Conservation (phyloP, 2,888 invertebrate species). For the Idaea straminata region DNA sequence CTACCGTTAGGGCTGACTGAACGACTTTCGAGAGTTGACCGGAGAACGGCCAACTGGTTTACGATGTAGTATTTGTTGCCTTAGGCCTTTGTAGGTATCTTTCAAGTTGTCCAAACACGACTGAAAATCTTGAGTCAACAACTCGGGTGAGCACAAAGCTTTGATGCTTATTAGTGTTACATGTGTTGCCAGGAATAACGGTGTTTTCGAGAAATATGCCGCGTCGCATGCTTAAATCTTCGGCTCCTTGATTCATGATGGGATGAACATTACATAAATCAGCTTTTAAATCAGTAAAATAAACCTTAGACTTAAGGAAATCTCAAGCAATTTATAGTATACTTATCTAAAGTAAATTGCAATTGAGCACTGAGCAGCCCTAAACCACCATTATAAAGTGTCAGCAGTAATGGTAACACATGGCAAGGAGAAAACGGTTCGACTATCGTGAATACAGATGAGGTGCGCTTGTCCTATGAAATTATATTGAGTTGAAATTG, state of each 20-base stretch:
- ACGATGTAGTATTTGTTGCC: neutral
- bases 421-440: slow-evolving; percentile 48
- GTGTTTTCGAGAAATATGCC: too few species aligned
- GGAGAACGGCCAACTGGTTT: neutral
- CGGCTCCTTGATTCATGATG: neutral
- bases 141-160: too few species aligned
- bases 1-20: slow-evolving; percentile 18
- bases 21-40: neutral
- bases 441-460: slow-evolving; percentile 48
- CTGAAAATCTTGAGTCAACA: too few species aligned
- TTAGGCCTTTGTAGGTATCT: slow-evolving; percentile 18
- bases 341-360: neutral
- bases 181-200: too few species aligned
- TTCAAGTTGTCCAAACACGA: too few species aligned
- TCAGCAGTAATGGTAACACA: slow-evolving; percentile 53
- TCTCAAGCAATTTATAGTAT: neutral
- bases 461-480: slow-evolving; percentile 40
- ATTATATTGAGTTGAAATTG: slow-evolving; percentile 37
- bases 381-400: slow-evolving; percentile 36
- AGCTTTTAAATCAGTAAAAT: neutral
- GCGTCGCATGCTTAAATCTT: too few species aligned
- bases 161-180: too few species aligned
- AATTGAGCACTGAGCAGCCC: slow-evolving; percentile 29
- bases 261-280: neutral
- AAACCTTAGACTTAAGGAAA: neutral